Conservation (phyloP, 2,113 vertebrate genomes). For the Mus pahari region DNA sequence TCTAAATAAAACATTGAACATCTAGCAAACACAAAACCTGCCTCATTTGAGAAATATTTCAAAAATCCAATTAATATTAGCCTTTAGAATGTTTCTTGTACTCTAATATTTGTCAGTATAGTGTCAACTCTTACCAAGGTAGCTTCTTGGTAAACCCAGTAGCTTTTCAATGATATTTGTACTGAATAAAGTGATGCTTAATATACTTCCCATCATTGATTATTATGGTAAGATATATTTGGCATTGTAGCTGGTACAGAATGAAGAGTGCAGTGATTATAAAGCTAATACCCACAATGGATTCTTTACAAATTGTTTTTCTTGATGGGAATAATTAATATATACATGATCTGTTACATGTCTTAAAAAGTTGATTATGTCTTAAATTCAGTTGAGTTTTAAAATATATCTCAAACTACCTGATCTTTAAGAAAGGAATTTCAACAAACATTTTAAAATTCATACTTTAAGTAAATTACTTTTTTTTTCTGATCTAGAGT, state of each 20-base stretch:
- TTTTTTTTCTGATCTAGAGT: slow-evolving; percentile 44
- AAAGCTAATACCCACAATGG: slow-evolving; percentile 23
- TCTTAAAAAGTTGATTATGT: slow-evolving; percentile 62
- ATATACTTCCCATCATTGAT: slow-evolving; percentile 60
- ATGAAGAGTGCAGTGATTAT: slow-evolving; percentile 41
- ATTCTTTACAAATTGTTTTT: slow-evolving; percentile 29
- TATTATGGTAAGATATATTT: slow-evolving; percentile 62
- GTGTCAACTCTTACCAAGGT: slow-evolving; percentile 65
- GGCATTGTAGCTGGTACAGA: slow-evolving; percentile 59
- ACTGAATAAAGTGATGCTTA: slow-evolving; percentile 65
- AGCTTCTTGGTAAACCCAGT: slow-evolving; percentile 67
- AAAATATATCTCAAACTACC: slow-evolving; percentile 46
- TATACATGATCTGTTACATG: slow-evolving; percentile 52
- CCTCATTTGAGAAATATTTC: slow-evolving; percentile 77
- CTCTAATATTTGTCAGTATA: slow-evolving; percentile 73
- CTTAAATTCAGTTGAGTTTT: slow-evolving; percentile 68
- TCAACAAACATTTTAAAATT: slow-evolving; percentile 50
- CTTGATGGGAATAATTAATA: slow-evolving; percentile 24
- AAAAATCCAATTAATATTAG: slow-evolving; percentile 70
- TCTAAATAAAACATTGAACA: slow-evolving; percentile 74
- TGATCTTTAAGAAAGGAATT: slow-evolving; percentile 71
- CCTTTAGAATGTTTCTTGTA: slow-evolving; percentile 69
- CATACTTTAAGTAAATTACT: slow-evolving; percentile 34
- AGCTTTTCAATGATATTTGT: slow-evolving; percentile 67
- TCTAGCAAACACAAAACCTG: slow-evolving; percentile 77